Evolutionary conservation across 2,888 invertebrate genomes (phyloP), one percentile per base, ranked within the genome.

Genomic region (Shargacucullia verbasci): DNA sequence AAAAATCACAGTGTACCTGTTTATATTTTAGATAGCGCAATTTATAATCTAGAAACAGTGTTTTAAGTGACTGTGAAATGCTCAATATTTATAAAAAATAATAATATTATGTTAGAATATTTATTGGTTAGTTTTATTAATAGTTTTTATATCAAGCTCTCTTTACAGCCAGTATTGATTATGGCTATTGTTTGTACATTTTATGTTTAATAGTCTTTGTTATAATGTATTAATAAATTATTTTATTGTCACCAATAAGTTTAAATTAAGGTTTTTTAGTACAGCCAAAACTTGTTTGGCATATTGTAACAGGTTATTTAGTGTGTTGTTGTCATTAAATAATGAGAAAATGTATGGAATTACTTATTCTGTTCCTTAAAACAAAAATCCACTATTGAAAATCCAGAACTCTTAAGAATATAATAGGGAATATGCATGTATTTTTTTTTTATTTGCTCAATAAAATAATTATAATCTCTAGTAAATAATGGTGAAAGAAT

Each of bases 121-220:
- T 48, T 39, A 14, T 35, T 39, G 3, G n/a, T 45, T 25, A 35
- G 3, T 35, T 49, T 12, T 13, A 43, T 20, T 43, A 12, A 29
- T 12, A 53, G n/a, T 48, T 60, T 43, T 37, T 43, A 34, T 15
- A 40, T 29, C 57, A 70, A 57, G 59, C 72, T 76, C 70, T 81
- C 78, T 82, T 84, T 83, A 83, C 78, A 79, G 78, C 79, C 81
- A 84, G 81, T 85, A 84, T 84, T 76, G 50, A 59, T 62, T 76
- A 53, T 62, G 66, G 69, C 72, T 71, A 55, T 37, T 10, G 57
- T 67, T 63, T 74, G 66, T 68, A 62, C 40, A 67, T 67, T 56
- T 50, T 56, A 60, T 45, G 45, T 57, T 29, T 53, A 62, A 45
- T 56, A 50, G 43, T 15, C 11, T 69, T 66, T 60, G 34, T 49